A percentile compares a stretch with the other conserved stretches of the same genome.
phyloP scores from a whole-genome alignment of 2,888 invertebrate genomes.

The Agrotis puta region DNA sequence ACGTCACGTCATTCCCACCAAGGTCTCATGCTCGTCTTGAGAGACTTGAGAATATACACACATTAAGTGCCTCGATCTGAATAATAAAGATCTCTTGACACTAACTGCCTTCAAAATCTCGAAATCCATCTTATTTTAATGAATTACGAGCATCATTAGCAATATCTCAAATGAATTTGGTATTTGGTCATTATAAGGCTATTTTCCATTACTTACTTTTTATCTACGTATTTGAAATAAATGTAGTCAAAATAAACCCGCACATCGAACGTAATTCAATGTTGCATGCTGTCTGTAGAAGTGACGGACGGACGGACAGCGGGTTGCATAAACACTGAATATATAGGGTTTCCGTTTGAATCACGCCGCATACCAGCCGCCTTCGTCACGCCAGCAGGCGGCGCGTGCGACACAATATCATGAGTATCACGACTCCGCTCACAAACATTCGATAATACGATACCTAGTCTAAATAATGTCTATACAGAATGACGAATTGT shows the following conservation, averaged over 20 bases:
- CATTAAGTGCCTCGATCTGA: constrained; percentile 71
- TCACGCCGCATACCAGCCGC: constrained; percentile 89
- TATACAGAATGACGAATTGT: constrained; percentile 79
- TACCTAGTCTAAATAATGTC: constrained; percentile 78
- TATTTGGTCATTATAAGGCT: constrained; percentile 9
- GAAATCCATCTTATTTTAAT: constrained; percentile 54
- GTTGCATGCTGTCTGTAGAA: constrained; percentile 79
- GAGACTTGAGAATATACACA: constrained; percentile 74
- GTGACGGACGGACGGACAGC: constrained; percentile 84
- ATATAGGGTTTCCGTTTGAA: constrained; percentile 90
- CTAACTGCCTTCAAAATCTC: constrained; percentile 62
- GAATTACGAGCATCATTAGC: constrained; percentile 42
- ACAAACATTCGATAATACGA: constrained; percentile 78
- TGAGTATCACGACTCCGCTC: constrained; percentile 80
- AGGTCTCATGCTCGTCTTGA: constrained; percentile 85
- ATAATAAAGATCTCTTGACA: constrained; percentile 69
- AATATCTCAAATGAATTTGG: constrained; percentile 28
- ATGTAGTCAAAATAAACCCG: constrained; percentile 61
- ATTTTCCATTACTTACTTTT: constrained; percentile 25
- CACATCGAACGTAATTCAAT: constrained; percentile 73
- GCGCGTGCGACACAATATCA: constrained; percentile 85
- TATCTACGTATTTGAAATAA: constrained; percentile 50
- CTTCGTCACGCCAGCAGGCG: constrained; percentile 86
- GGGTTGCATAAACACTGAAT: constrained; percentile 88
- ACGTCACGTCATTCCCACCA: constrained; percentile 84